Evolutionary conservation across 2,113 vertebrate genomes (phyloP).

Genomic region (Parus major): DNA sequence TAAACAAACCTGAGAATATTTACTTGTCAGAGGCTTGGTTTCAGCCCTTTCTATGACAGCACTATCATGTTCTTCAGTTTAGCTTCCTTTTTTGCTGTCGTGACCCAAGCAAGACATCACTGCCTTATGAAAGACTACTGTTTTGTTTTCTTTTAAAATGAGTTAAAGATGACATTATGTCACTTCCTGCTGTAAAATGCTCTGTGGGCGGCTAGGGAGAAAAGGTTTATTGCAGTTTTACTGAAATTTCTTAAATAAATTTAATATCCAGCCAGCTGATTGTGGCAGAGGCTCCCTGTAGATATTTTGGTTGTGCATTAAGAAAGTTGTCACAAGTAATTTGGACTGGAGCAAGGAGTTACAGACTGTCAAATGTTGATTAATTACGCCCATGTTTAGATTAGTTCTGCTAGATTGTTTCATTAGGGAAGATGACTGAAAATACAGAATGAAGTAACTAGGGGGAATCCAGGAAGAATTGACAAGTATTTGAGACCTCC

Average conservation of each 20-base stretch:
- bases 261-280: conserved; percentile 26
- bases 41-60: neutral
- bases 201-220: conserved; percentile 15
- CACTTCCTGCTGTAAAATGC: conserved; percentile 40
- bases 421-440: conserved; percentile 79
- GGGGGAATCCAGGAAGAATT: conserved; percentile 18
- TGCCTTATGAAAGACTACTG: neutral
- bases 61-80: neutral
- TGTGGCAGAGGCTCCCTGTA: conserved; percentile 50
- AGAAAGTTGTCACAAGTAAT: conserved; percentile 84
- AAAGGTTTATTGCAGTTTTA: conserved; percentile 61
- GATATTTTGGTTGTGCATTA: conserved; percentile 71
- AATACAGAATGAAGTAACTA: conserved; percentile 61
- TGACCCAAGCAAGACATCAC: neutral
- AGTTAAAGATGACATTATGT: conserved; percentile 51
- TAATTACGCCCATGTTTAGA: conserved; percentile 85
- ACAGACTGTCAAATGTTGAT: conserved; percentile 81
- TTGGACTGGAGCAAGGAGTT: conserved; percentile 64
- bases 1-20: neutral
- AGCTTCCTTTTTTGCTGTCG: neutral
- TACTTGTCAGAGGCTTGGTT: neutral
- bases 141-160: neutral
- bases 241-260: conserved; percentile 69
- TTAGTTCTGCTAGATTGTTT: conserved; percentile 84
- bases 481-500: neutral